Conservation (phyloP, 2,888 invertebrate species). For the Lacanobia wlatinum region DNA sequence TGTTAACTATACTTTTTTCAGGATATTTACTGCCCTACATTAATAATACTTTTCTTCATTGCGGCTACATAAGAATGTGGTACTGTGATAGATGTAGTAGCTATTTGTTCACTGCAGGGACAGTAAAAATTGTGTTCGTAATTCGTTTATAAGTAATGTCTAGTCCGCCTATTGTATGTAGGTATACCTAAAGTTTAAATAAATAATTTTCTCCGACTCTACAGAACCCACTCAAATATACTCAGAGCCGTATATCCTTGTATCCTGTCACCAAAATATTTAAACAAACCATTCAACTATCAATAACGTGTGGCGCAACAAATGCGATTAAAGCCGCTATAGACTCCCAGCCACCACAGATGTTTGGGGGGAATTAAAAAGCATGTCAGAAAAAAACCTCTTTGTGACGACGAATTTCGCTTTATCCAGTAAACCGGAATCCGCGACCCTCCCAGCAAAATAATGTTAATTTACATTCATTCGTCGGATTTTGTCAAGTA, state of each 20-base stretch:
- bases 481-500: constrained; percentile 88
- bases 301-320: constrained; percentile 87
- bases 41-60: not conserved
- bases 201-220: not conserved
- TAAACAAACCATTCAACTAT: constrained; percentile 88
- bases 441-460: constrained; percentile 84
- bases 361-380: constrained; percentile 86
- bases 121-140: too few relatives aligned
- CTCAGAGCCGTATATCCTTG: constrained; percentile 20
- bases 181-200: too few relatives aligned
- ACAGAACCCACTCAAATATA: constrained; percentile 11
- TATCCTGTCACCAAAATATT: constrained; percentile 80
- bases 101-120: not conserved
- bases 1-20: not conserved
- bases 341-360: constrained; percentile 82
- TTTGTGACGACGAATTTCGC: constrained; percentile 87
- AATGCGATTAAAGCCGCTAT: constrained; percentile 86
- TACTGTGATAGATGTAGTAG: not conserved
- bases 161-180: too few relatives aligned
- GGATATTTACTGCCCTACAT: not conserved
- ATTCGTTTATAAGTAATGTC: too few relatives aligned
- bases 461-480: constrained; percentile 91
- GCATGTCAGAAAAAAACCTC: constrained; percentile 78
- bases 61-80: too few relatives aligned
- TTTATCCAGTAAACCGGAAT: constrained; percentile 90